These are phyloP conservation scores for Leucoraja erinaceus DNA, from an alignment of 2,113 vertebrate genomes.

Conservation along the genomic window DNA sequence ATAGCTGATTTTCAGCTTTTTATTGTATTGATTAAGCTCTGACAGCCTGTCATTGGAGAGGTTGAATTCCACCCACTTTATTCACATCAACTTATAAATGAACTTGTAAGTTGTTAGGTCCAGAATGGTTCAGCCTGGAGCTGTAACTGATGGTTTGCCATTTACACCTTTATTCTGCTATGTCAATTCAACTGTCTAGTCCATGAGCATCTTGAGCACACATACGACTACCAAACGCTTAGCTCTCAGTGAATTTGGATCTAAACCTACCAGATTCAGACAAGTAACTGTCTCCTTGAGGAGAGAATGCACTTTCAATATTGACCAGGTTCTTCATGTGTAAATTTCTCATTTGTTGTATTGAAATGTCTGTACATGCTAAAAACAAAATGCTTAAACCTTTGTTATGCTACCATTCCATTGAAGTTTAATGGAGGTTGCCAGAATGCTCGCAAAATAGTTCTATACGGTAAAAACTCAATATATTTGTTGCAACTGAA, in stretches of 20 bases:
- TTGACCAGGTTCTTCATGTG: neutral
- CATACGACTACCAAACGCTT: neutral
- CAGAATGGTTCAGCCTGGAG: neutral
- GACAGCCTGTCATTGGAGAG: too few species aligned
- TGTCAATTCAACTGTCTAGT: neutral
- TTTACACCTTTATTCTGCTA: neutral
- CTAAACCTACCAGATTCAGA: neutral
- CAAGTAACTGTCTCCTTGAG: neutral
- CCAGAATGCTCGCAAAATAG: neutral
- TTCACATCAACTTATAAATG: neutral
- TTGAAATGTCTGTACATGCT: neutral
- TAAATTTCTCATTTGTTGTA: neutral
- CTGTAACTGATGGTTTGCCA: neutral
- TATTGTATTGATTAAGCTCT: too few species aligned
- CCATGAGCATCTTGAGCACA: neutral
- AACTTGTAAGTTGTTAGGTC: neutral
- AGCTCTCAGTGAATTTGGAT: neutral
- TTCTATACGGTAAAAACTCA: neutral
- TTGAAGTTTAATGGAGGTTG: neutral
- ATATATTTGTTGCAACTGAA: neutral
- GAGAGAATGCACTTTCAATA: neutral
- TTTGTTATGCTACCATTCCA: neutral
- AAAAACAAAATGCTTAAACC: neutral
- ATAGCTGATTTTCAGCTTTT: too few species aligned
- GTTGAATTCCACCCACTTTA: neutral